Percentiles rank a stretch among this genome's conserved stretches.
phyloP scores from a whole-genome alignment of 2,113 vertebrate species.

The Spilogale gracilis region DNA sequence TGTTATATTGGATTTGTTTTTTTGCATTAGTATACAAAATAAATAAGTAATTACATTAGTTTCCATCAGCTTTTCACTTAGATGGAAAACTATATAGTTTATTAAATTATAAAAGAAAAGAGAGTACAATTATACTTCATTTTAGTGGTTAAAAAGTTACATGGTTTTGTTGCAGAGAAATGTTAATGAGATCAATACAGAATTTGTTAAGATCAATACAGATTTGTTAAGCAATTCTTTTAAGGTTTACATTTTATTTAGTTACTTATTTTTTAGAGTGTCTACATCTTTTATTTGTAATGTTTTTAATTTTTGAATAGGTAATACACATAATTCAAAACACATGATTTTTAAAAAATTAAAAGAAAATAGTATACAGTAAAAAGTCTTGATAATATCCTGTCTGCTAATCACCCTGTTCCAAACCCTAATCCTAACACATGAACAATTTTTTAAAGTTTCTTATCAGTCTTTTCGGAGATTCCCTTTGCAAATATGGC shows the following conservation, averaged over 20 bases:
- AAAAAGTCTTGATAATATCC: background rate
- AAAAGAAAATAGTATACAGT: background rate
- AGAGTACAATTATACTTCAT: background rate
- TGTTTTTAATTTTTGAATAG: background rate
- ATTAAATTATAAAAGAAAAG: constrained; percentile 47
- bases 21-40: background rate
- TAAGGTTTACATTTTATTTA: background rate
- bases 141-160: constrained; percentile 39
- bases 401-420: background rate
- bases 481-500: background rate
- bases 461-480: background rate
- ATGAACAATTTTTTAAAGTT: background rate
- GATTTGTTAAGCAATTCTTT: background rate
- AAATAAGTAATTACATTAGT: constrained; percentile 31
- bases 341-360: background rate
- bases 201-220: background rate
- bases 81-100: background rate
- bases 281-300: background rate
- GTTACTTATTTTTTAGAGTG: background rate
- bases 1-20: background rate
- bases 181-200: background rate
- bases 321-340: background rate
- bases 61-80: constrained; percentile 50
- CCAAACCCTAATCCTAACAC: background rate
- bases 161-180: background rate